Percentiles rank a stretch among this genome's conserved stretches.
Evolutionary conservation across 1,140 invertebrate species (phyloP).

Genomic region (Drosophila bipectinata): DNA sequence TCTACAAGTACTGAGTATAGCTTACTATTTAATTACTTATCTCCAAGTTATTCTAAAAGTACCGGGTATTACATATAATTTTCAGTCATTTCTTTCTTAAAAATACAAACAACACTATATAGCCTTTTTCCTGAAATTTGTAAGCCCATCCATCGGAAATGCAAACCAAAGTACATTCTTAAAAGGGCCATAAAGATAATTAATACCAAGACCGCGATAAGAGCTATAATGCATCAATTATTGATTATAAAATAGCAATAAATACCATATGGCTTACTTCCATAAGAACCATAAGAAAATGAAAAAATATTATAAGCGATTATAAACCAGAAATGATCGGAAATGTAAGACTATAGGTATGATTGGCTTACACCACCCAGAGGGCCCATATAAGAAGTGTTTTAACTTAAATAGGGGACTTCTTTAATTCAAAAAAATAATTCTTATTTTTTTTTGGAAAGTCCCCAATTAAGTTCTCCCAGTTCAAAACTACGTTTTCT

Average conservation of each 20-base stretch:
- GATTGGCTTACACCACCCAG: too few relatives aligned
- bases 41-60: too few relatives aligned
- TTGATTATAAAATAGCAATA: background rate
- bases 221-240: background rate
- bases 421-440: background rate
- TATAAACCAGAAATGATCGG: background rate
- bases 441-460: background rate
- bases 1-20: too few relatives aligned
- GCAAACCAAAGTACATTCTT: too few relatives aligned
- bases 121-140: too few relatives aligned
- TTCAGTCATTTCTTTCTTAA: too few relatives aligned
- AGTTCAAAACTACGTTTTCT: background rate
- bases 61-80: too few relatives aligned
- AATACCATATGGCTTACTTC: background rate
- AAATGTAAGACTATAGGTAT: background rate
- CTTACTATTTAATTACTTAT: too few relatives aligned
- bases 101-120: too few relatives aligned
- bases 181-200: too few relatives aligned
- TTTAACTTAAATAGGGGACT: background rate
- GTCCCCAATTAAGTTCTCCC: background rate
- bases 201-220: background rate
- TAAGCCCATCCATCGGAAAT: too few relatives aligned
- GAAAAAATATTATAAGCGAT: too few relatives aligned
- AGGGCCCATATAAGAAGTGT: background rate
- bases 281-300: background rate